A percentile compares a stretch with the other conserved stretches of the same genome.
phyloP scores from a whole-genome alignment of 2,888 invertebrate genomes.

The Conus canariensis region DNA sequence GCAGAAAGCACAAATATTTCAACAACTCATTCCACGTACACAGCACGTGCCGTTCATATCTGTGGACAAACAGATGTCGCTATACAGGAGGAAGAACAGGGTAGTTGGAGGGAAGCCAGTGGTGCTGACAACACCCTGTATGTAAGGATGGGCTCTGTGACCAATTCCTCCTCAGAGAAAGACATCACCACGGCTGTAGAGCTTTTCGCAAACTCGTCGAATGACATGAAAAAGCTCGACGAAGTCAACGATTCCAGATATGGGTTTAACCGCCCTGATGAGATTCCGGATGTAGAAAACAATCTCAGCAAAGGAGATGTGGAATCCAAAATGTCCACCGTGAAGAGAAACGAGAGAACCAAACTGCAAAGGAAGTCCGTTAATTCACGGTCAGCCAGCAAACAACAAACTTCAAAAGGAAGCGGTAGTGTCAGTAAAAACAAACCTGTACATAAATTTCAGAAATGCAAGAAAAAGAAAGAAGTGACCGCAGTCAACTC shows the following conservation, averaged over 20 bases:
- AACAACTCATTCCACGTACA: not conserved
- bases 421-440: not conserved
- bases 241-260: too few relatives aligned
- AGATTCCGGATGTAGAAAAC: not conserved
- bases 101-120: not conserved
- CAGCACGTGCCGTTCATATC: not conserved
- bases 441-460: not conserved
- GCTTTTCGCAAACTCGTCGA: not conserved
- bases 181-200: not conserved
- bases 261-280: not conserved
- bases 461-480: not conserved
- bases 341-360: not conserved
- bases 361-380: not conserved
- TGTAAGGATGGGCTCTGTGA: not conserved
- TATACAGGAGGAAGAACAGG: not conserved
- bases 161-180: not conserved
- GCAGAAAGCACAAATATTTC: not conserved
- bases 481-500: not conserved
- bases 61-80: not conserved
- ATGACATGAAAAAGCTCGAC: not conserved
- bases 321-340: not conserved
- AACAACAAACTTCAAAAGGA: not conserved
- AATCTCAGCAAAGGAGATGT: not conserved
- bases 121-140: not conserved
- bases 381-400: not conserved